Evolutionary conservation across 2,797 vertebrate species (phyloP).

Genomic region (Calcarius lapponicus): DNA sequence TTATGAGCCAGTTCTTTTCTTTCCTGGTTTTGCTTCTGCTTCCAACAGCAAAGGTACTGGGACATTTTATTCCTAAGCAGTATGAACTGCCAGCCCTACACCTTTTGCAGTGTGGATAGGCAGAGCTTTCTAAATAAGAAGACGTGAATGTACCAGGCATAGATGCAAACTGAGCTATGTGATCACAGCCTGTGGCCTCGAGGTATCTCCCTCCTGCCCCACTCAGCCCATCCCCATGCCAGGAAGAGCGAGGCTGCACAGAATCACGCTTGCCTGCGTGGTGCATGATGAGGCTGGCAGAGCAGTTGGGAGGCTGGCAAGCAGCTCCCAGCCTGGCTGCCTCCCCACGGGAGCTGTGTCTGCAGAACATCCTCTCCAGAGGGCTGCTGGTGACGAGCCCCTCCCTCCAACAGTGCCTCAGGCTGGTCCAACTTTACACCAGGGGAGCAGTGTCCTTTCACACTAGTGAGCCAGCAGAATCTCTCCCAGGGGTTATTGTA

Average conservation of each 20-base stretch:
- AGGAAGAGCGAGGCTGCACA: background rate
- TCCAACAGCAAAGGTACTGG: background rate
- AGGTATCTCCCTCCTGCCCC: background rate
- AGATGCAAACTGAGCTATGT: background rate
- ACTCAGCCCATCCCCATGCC: background rate
- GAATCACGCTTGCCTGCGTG: accelerated
- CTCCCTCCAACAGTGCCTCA: slow-evolving; percentile 11
- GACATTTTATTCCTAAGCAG: background rate
- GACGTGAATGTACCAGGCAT: background rate
- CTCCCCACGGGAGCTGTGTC: background rate
- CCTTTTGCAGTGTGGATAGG: background rate
- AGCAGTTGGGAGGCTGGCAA: background rate
- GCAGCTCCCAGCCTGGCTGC: slow-evolving; percentile 17
- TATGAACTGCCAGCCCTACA: background rate
- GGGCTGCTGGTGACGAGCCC: background rate
- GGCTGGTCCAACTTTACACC: slow-evolving; percentile 17
- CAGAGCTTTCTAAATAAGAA: background rate
- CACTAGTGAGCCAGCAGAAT: slow-evolving; percentile 33
- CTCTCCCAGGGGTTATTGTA: slow-evolving; percentile 51
- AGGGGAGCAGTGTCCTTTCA: slow-evolving; percentile 16
- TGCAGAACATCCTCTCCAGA: background rate
- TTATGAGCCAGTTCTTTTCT: background rate
- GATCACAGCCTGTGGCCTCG: background rate
- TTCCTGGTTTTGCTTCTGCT: background rate
- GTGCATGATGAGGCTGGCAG: background rate